Evolutionary conservation across 2,888 invertebrate genomes (phyloP).

Genomic region (Deladenus siricidicola): DNA sequence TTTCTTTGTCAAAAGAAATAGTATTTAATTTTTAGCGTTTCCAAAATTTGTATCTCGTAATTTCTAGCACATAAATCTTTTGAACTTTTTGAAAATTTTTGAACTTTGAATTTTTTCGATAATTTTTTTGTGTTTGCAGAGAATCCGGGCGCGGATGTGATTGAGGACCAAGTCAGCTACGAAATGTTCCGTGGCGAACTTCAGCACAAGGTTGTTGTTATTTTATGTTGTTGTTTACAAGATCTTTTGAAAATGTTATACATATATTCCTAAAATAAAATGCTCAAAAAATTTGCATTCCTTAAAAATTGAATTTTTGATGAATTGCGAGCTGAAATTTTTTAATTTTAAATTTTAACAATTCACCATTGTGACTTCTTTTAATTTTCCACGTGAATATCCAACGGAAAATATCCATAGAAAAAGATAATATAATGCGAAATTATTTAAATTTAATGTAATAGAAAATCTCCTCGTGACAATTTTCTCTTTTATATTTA

Average conservation of each 20-base stretch:
- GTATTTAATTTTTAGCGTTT: no score
- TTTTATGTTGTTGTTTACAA: conserved; percentile 2
- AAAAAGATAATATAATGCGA: conserved; percentile 31
- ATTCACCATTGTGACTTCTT: background rate
- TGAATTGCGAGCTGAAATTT: no score
- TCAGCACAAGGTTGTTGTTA: conserved; percentile 52
- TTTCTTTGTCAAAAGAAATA: no score
- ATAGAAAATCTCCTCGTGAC: background rate
- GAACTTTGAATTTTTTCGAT: background rate
- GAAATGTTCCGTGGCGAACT: conserved; percentile 50
- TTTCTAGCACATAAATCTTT: no score
- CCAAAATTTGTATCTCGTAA: no score
- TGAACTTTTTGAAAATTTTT: background rate
- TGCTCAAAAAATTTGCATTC: no score
- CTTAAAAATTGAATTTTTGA: no score
- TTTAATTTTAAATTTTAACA: background rate
- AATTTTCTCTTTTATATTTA: background rate
- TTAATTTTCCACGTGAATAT: background rate
- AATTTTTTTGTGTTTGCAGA: conserved; percentile 27
- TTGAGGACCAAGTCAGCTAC: conserved; percentile 41
- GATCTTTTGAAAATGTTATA: no score
- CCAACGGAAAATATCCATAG: no score
- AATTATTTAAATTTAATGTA: conserved; percentile 32
- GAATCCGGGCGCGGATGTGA: conserved; percentile 38
- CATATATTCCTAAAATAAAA: no score